Percentiles rank a stretch among this genome's conserved stretches.
phyloP scores from a whole-genome alignment of 92 coral and sea anemone species.

The Isaurus tuberculatus region DNA sequence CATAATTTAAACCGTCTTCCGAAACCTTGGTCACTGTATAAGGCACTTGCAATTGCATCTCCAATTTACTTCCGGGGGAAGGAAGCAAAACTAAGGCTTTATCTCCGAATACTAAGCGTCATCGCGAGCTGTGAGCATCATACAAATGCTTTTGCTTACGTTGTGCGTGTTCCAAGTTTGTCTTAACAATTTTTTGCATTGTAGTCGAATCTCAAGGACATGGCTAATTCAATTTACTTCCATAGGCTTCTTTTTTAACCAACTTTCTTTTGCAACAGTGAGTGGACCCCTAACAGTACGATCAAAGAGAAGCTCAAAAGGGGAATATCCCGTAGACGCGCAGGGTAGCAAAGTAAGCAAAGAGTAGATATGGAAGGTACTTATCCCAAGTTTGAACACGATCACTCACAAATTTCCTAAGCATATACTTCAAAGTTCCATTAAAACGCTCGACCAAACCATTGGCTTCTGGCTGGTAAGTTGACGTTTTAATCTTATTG shows the following conservation, averaged over 20 bases:
- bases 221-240: slow-evolving; percentile 13
- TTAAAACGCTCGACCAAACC: slow-evolving; percentile 35
- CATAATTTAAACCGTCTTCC: slow-evolving; percentile 28
- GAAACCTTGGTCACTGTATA: slow-evolving; percentile 38
- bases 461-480: slow-evolving; percentile 34
- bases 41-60: slow-evolving; percentile 66
- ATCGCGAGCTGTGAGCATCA: slow-evolving; percentile 14
- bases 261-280: slow-evolving; percentile 36
- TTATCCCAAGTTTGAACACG: slow-evolving; percentile 23
- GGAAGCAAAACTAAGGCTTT: slow-evolving; percentile 54
- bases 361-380: slow-evolving; percentile 14
- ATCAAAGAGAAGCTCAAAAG: slow-evolving; percentile 54
- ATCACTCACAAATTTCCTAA: slow-evolving; percentile 11
- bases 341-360: slow-evolving; percentile 36
- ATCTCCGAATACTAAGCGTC: slow-evolving; percentile 40
- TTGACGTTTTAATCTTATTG: slow-evolving; percentile 42
- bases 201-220: slow-evolving; percentile 41
- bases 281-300: slow-evolving; percentile 43
- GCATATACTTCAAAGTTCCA: slow-evolving; percentile 21
- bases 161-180: slow-evolving; percentile 32
- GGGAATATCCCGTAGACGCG: slow-evolving; percentile 58
- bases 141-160: slow-evolving; percentile 40
- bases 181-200: slow-evolving; percentile 8
- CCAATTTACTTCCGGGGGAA: slow-evolving; percentile 52
- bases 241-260: slow-evolving; percentile 27